Percentiles rank a stretch among this genome's conserved stretches.
Conservation (phyloP, 1,140 invertebrate species). For the Leptopilina boulardi region DNA sequence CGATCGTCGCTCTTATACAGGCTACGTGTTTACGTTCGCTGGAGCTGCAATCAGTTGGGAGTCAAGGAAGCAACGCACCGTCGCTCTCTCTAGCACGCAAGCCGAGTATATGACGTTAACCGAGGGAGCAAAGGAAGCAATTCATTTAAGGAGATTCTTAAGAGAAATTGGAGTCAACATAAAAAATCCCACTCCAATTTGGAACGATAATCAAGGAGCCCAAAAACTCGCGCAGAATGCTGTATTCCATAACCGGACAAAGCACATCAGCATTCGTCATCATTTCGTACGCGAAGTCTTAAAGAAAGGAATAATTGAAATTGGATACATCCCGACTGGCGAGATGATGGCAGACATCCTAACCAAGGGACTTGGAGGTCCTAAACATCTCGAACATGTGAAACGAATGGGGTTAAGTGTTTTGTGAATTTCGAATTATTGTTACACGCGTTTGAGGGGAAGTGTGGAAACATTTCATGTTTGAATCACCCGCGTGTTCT, state of each 20-base stretch:
- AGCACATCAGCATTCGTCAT: constrained; percentile 70
- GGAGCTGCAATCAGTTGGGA: constrained; percentile 47
- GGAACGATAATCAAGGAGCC: constrained; percentile 61
- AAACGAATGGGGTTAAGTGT: background rate
- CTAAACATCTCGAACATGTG: constrained; percentile 40
- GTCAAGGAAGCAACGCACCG: constrained; percentile 49
- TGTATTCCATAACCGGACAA: constrained; percentile 63
- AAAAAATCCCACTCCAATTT: background rate
- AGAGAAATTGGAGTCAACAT: constrained; percentile 28
- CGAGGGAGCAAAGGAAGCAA: constrained; percentile 45
- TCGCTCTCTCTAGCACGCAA: constrained; percentile 51
- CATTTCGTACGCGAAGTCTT: constrained; percentile 56
- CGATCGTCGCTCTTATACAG: constrained; percentile 50
- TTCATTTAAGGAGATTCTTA: constrained; percentile 43
- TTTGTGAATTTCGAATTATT: background rate
- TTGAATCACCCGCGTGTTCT: too few relatives aligned
- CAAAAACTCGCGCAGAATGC: constrained; percentile 63
- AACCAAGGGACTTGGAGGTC: background rate
- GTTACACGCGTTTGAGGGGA: background rate
- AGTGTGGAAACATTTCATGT: background rate
- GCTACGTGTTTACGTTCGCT: constrained; percentile 43
- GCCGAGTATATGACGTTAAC: constrained; percentile 52
- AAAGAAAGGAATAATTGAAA: background rate
- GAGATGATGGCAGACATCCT: constrained; percentile 20
- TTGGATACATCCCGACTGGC: background rate